Evolutionary conservation across 1,140 invertebrate genomes (phyloP), one percentile per base, ranked within the genome.

Genomic region (Potamilus streckersoni): DNA sequence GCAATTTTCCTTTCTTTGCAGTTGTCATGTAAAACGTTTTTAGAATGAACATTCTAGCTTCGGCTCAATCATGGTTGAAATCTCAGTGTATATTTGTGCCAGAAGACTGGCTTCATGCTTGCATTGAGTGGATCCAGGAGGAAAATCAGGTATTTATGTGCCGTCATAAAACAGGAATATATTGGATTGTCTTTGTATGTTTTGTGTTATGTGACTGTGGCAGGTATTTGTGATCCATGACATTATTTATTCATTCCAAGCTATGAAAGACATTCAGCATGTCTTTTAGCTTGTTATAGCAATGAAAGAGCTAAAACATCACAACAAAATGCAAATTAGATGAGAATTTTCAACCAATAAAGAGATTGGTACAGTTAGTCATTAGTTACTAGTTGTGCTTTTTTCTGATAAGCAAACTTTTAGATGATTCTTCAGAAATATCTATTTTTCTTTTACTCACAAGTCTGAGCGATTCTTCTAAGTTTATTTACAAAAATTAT

Each of bases 51-150:
- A 14, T 61, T 56, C 15, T 70, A 12, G 38, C 31, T 63, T 27
- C 19, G 13, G 67, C 69, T 6, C n/a, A 63, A 31, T 23, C 27
- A 31, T 81, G 74, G 77, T 69, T 81, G 31, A 77, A 79, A 56
- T 60, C 73, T n/a, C 81, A 77, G 49, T 73, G 79, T 66, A 82
- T 88, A 13, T 27, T 61, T 68, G 87, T 84, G 14, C 83, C 83
- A 31, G 69, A 79, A 63, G 86, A 88, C 49, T 89, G 87, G 87
- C 67, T 88, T 15, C 80, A 82, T 15, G 87, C 87, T 55, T 88
- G 86, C 80, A 57, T 86, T 14, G 85, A 88, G 71, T 89, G 87
- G 87, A 84, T 89, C 55, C 78, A 82, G 23, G 83, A 86, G 69
- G 86, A 89, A 71, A 83, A 84, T 74, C 78, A 82, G 83, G 87